Evolutionary conservation across 2,113 vertebrate genomes (phyloP), one percentile per base, ranked within the genome.

Genomic region (Gadus macrocephalus): DNA sequence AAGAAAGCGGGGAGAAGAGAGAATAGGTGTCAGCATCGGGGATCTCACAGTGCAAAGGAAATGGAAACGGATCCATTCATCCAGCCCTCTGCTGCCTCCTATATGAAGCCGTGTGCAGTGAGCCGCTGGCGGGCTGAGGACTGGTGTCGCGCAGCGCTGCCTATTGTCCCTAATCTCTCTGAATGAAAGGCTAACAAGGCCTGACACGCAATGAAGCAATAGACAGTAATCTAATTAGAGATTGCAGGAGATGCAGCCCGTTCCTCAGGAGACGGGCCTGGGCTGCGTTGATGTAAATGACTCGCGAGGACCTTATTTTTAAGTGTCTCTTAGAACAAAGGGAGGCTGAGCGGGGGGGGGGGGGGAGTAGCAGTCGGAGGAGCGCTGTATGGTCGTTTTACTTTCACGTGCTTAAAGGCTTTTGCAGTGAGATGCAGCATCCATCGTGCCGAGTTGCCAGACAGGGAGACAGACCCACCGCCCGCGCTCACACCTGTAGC

Each of bases 181-280:
- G 82, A 82, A 80, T 82, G 83, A 80, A 87, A 49, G 83, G 79
- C 87, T 91, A 92, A 90, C 89, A 86, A 90, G 88, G 86, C 85
- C 86, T 90, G 90, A 92, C 89, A 85, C 75, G 87, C 89, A 86
- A 85, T 83, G 87, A 90, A 89, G 87, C 87, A 89, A 89, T 79
- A 87, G 90, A 91, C 87, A 86, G 90, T 91, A 90, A 91, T 91
- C 89, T 89, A 91, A 91, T 92, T 92, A 90, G 87, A 91, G 89
- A 91, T 91, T 91, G 88, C 81, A 85, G 83, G 87, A 91, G 90
- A 91, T 88, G 83, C 82, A 70, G 35, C 77, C 76, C 81, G 65
- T 75, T 83, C 81, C 91, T 89, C 89, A 72, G 22, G 86, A 88
- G 91, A 91, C 83, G 68, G 68, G 53, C 70, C 84, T 82, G 77